phyloP scores from a whole-genome alignment of 2,888 invertebrate genomes.

The Thumatha senex region DNA sequence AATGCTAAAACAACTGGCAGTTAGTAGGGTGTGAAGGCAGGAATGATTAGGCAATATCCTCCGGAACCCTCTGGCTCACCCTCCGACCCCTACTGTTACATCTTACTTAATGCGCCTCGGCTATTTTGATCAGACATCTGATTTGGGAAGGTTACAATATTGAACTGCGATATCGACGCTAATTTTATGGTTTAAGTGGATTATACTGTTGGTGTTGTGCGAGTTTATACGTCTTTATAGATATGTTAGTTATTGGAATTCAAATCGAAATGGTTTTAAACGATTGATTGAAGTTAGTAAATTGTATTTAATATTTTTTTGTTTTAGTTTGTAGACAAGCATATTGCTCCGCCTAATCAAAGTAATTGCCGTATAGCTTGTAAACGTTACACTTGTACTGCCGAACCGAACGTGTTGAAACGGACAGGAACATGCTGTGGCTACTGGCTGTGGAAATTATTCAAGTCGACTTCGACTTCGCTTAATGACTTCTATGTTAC shows the following conservation, averaged over 20 bases:
- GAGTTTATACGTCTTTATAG: conserved; percentile 6
- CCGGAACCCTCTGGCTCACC: conserved; percentile 62
- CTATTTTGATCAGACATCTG: conserved; percentile 70
- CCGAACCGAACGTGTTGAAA: too few species aligned
- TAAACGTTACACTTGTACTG: too few species aligned
- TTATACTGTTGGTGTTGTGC: conserved; percentile 14
- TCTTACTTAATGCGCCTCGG: conserved; percentile 74
- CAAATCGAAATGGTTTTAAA: background rate
- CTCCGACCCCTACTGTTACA: conserved; percentile 68
- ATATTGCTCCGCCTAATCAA: too few species aligned
- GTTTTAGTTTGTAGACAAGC: too few species aligned
- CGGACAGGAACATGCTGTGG: too few species aligned
- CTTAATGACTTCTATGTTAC: too few species aligned
- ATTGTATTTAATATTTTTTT: too few species aligned
- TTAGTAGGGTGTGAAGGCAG: conserved; percentile 78
- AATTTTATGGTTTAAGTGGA: conserved; percentile 38
- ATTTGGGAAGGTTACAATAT: conserved; percentile 63
- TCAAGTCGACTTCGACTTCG: too few species aligned
- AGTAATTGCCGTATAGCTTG: too few species aligned
- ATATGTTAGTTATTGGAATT: background rate
- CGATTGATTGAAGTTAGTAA: too few species aligned
- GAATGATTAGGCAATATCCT: conserved; percentile 82
- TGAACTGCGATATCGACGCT: conserved; percentile 48
- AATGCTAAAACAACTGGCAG: conserved; percentile 81
- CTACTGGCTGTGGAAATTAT: too few species aligned